These are phyloP conservation scores for Peucedramus taeniatus DNA, from an alignment of 2,113 vertebrate genomes.

Conservation along the genomic window DNA sequence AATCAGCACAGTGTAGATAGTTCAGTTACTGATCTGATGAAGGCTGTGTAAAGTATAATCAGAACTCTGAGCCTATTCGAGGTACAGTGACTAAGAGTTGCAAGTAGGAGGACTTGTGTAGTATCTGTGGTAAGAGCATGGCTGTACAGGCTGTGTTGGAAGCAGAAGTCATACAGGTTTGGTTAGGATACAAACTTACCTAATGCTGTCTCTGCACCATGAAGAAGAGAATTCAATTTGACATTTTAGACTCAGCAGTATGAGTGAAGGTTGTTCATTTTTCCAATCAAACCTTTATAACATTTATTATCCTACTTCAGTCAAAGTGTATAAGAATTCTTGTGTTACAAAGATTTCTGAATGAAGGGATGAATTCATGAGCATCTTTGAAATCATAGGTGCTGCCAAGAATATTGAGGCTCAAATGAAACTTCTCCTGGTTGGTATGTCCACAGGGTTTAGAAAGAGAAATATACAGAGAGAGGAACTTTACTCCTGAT, in stretches of 20 bases:
- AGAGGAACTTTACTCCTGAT: background rate
- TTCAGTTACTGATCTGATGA: background rate
- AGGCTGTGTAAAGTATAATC: background rate
- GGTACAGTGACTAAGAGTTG: background rate
- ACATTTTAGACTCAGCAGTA: background rate
- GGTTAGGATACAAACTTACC: background rate
- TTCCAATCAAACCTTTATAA: background rate
- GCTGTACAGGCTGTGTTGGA: background rate
- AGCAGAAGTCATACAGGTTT: background rate
- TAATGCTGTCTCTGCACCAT: background rate
- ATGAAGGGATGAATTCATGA: background rate
- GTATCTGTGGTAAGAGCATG: background rate
- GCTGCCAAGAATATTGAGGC: background rate
- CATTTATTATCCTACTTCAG: background rate
- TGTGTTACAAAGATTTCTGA: background rate
- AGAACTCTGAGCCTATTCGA: background rate
- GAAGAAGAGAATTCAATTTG: background rate
- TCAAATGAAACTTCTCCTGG: background rate
- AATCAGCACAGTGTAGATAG: background rate
- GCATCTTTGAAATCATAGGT: background rate
- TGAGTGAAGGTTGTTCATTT: background rate
- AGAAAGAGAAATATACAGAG: background rate
- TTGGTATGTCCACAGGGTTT: background rate
- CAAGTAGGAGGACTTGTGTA: background rate
- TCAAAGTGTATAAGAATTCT: background rate